Conservation (phyloP, 2,888 invertebrate genomes). For the Eumerus sabulonum region DNA sequence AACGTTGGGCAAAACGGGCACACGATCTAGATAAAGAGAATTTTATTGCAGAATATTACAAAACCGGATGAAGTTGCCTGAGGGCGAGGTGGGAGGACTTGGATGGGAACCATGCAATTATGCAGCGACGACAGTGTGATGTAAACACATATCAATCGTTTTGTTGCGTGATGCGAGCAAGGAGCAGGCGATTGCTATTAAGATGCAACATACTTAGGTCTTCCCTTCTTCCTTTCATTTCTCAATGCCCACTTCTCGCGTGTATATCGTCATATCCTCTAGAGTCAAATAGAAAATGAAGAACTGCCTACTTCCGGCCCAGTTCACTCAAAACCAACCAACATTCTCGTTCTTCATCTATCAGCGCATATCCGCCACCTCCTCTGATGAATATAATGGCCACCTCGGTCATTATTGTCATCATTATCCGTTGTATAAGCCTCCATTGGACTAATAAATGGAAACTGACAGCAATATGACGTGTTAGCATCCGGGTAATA, state of each 20-base stretch:
- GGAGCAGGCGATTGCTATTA: no score
- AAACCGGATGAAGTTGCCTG: neutral
- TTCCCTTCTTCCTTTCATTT: no score
- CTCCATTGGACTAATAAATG: slow-evolving; percentile 19
- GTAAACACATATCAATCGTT: no score
- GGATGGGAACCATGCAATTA: neutral
- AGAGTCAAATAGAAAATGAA: slow-evolving; percentile 10
- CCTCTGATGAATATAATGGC: slow-evolving; percentile 12
- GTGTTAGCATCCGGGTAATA: no score
- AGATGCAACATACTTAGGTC: no score
- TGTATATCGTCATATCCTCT: no score
- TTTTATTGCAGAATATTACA: slow-evolving; percentile 34
- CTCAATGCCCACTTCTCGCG: no score
- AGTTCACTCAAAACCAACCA: slow-evolving; percentile 33
- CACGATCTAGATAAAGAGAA: slow-evolving; percentile 31
- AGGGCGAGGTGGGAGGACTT: neutral
- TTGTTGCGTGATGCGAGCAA: no score
- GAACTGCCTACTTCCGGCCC: slow-evolving; percentile 46
- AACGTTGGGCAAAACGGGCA: slow-evolving; percentile 35
- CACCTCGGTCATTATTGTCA: slow-evolving; percentile 11
- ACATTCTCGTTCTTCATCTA: slow-evolving; percentile 40
- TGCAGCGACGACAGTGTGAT: no score
- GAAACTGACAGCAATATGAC: slow-evolving; percentile 14
- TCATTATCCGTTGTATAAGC: neutral
- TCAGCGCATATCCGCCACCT: slow-evolving; percentile 47